Evolutionary conservation across 2,888 invertebrate species (phyloP).

Genomic region (Clunio marinus): DNA sequence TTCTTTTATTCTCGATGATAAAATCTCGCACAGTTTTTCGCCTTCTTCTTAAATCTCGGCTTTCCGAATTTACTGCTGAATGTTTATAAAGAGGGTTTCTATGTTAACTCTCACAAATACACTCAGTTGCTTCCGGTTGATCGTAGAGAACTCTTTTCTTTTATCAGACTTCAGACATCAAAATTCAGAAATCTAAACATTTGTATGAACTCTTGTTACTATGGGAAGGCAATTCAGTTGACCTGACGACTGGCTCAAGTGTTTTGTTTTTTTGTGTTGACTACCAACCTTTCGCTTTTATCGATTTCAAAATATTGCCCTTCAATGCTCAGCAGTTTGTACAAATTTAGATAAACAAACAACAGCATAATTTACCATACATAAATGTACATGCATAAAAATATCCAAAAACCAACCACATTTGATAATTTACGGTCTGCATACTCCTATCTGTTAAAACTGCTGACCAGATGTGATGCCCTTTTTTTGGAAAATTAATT

Average conservation of each 20-base stretch:
- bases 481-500: too few relatives aligned
- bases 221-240: too few relatives aligned
- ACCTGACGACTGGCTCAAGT: not conserved
- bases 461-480: too few relatives aligned
- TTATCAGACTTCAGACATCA: not conserved
- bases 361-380: not conserved
- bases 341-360: not conserved
- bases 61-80: not conserved
- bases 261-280: not conserved
- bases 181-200: not conserved
- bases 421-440: too few relatives aligned
- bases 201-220: not conserved
- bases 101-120: too few relatives aligned
- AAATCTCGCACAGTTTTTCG: not conserved
- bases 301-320: not conserved
- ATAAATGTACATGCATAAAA: too few relatives aligned
- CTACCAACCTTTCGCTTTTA: not conserved
- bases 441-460: too few relatives aligned
- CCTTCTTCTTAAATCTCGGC: not conserved
- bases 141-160: not conserved
- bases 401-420: too few relatives aligned
- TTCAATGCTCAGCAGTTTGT: not conserved
- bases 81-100: conserved; percentile 4
- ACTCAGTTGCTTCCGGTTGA: conserved; percentile 1
- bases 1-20: too few relatives aligned